phyloP scores from a whole-genome alignment of 2,888 invertebrate genomes.

The Troides oblongomaculatus region DNA sequence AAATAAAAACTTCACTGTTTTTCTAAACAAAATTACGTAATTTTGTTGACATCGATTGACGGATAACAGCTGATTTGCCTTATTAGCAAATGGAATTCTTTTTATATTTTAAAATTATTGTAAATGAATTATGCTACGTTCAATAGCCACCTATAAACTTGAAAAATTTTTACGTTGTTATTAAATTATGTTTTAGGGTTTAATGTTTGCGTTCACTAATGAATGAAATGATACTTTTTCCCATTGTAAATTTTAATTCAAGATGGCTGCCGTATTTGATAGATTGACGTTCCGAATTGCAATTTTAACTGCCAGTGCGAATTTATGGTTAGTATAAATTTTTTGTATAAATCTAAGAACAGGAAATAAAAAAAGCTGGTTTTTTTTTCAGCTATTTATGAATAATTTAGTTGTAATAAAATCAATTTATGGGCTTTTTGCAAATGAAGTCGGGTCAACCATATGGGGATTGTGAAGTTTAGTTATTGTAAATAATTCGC shows the following conservation, averaged over 20 bases:
- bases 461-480: too few species aligned
- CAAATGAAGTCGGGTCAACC: too few species aligned
- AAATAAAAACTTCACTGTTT: conserved; percentile 75
- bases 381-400: too few species aligned
- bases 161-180: conserved; percentile 21
- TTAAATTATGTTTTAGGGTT: conserved; percentile 26
- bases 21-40: conserved; percentile 81
- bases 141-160: conserved; percentile 23
- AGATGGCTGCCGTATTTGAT: conserved; percentile 61
- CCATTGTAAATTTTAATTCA: conserved; percentile 65
- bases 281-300: conserved; percentile 25
- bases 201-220: conserved; percentile 51
- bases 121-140: conserved; percentile 14
- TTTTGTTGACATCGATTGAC: conserved; percentile 82
- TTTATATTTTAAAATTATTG: conserved; percentile 48
- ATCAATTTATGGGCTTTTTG: too few species aligned
- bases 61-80: conserved; percentile 80
- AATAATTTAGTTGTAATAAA: too few species aligned
- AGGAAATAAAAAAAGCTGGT: too few species aligned
- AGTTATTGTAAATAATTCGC: too few species aligned
- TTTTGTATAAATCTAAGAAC: too few species aligned
- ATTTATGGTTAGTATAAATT: conserved; percentile 19
- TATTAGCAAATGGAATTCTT: conserved; percentile 62
- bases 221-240: conserved; percentile 64
- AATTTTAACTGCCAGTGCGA: conserved; percentile 21